Evolutionary conservation across 1,140 invertebrate species (phyloP), one percentile per base, ranked within the genome.

Genomic region (Magallana ariakensis): DNA sequence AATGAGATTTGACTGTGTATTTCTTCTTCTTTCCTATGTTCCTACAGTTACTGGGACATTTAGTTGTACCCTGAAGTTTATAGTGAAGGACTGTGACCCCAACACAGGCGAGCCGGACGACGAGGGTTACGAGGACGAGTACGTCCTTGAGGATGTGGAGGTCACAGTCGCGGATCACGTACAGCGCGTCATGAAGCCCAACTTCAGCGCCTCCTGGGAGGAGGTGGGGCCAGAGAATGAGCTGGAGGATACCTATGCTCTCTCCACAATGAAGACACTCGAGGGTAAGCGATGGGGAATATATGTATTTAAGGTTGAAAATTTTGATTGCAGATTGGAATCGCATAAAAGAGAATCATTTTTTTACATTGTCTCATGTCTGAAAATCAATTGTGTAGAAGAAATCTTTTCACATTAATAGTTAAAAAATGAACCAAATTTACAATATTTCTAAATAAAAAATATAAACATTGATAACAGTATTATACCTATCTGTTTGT

Each of bases 21-120:
- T 46, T 4, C 33, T 46, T 4, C 33, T 46, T 46, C 33, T 46
- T 46, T 46, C 33, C 1, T 46, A 46, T 46, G 33, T 2, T 46
- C 5, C 5, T 92, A 46, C 91, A 95, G 94, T 95, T 57, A 93
- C 95, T 92, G 97, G 96, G 13, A 97, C 97, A 1, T 98, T 99
- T 94, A 97, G 97, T 54, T 97, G 98, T 13, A 98, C 97, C 3
- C 95, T 99, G 87, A 98, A 98, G 93, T 99, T 99, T 94, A 95
- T 97, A 55, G 98, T 99, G 0, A 97, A 98, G 89, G 99, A 99
- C 95, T 99, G 98, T 94, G 99, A 99, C 95, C 98, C 98, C 0
- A 96, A 96, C 66, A 99, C 98, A 1, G 98, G 98, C 0, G 95
- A 98, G 82, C 97, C 98, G 0, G 98, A 99, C 58, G 97, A 98